Evolutionary conservation across 2,888 invertebrate genomes (phyloP), one percentile per base, ranked within the genome.

Genomic region (Pemphredon lugubris): DNA sequence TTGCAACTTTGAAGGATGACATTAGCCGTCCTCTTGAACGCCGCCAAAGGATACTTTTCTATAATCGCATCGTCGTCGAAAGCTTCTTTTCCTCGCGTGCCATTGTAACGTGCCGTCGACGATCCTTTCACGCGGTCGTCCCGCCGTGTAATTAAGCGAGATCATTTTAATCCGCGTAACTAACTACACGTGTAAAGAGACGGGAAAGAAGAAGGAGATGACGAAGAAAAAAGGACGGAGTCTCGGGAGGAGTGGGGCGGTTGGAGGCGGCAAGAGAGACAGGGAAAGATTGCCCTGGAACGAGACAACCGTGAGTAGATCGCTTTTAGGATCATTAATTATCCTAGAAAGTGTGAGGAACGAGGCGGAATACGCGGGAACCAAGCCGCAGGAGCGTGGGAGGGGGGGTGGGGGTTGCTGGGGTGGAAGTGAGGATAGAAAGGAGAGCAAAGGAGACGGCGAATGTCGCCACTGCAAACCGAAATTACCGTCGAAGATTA

Each of bases 261-360:
- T n/a, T n/a, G n/a, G n/a, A 66, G 53, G 59, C 53, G 71, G 63
- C 30, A 60, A 64, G 74, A 63, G 63, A 68, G 77, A 79, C 81
- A 74, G 67, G 69, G 83, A 83, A 83, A 61, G 83, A 82, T 85
- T 77, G 75, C 77, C 74, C 83, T 74, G 84, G 85, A 86, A 88
- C 85, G 84, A 86, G 86, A 88, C 85, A 85, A 84, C 83, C 81
- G 82, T 83, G 84, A 86, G 84, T 81, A 80, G 86, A 88, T 87
- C 87, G 84, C 80, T 87, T 87, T 87, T 66, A 67, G 77, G 83
- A 87, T 87, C 87, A 88, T 88, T 87, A 88, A 88, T 88, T 87
- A 88, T 86, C 86, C 78, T 81, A 78, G 78, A 74, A 81, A 79
- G 83, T 79, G 77, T 77, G 81, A 82, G 83, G 34, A 82, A 80